Base-by-base conservation (phyloP, 1,140 invertebrate species). In the Sinonovacula constricta region DNA sequence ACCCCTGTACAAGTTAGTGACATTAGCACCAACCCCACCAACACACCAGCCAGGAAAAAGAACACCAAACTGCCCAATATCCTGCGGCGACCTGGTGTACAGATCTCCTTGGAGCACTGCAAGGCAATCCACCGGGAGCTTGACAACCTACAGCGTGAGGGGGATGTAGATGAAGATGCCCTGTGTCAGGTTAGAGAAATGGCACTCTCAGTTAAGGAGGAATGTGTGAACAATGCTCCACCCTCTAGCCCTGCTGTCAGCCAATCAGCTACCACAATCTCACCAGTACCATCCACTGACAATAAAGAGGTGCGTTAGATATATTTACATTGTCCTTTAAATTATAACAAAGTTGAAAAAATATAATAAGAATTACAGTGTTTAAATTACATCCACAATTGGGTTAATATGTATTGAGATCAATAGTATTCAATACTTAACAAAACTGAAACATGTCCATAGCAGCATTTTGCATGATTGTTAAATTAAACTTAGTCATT, bases 181-280 rank as follows among this genome's bases (percentile, higher is more conserved):
- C 45, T 71, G 49, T 70, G 57, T 31, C 77, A 79, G 24, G 77
- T 79, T 7, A 60, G 68, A 53, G 77, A 79, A 31, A 71, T 79
- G 56, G 71, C 59, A 30, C 67, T 68, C 33, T 79, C 62, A 24
- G 60, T 65, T 10, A 82, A 79, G 30, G 75, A 76, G 31, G 81
- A 79, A 26, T 78, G 66, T 0, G 74, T 76, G 33, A 68, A 62
- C 57, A 74, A 67, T n/a, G 60, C 33, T 24, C 77, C 72, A 15
- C 54, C 68, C 53, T 69, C 75, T n/a, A 62, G 54, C 36, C 18
- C 26, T 24, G 22, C 26, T 57, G 54, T 28, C 54, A n/a, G n/a
- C n/a, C n/a, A n/a, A n/a, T 22, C 54, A 12, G 22, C 10, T 10
- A 57, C 54, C 26, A 12, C 54, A 7, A 57, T 10, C 54, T 28